These are phyloP conservation scores for Eupeodes luniger DNA, from an alignment of 2,888 invertebrate genomes.

Conservation along the genomic window DNA sequence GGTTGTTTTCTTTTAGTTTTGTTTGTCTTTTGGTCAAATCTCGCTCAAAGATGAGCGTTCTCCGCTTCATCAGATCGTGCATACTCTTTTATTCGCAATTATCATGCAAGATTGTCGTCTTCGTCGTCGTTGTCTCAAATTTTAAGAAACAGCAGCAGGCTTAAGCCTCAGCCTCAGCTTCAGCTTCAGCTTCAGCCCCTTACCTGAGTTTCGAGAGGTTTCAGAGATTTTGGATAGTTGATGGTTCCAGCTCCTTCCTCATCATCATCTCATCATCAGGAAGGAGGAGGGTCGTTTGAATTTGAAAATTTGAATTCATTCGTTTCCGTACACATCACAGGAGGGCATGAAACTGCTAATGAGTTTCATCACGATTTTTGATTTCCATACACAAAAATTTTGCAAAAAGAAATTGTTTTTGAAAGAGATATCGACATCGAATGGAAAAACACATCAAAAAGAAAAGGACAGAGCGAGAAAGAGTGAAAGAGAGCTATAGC, in stretches of 20 bases:
- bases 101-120: conserved; percentile 74
- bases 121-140: conserved; percentile 40
- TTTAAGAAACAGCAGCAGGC: conserved; percentile 8
- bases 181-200: too few species aligned
- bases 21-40: conserved; percentile 59
- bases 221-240: not conserved
- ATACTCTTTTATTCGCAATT: conserved; percentile 74
- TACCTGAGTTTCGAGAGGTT: not conserved
- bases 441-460: conserved; percentile 11
- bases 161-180: not conserved
- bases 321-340: conserved; percentile 63
- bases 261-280: not conserved
- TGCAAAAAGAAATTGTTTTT: conserved; percentile 46
- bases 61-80: conserved; percentile 68
- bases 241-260: not conserved
- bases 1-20: not conserved
- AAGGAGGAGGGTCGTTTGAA: conserved; percentile 46
- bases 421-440: conserved; percentile 6
- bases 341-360: conserved; percentile 73
- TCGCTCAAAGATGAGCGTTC: conserved; percentile 55
- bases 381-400: conserved; percentile 72
- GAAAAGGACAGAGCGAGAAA: conserved; percentile 16
- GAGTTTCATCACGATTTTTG: conserved; percentile 76
- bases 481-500: not conserved
- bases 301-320: conserved; percentile 74